Conservation (phyloP, 2,113 vertebrate genomes). For the Recurvirostra avosetta region DNA sequence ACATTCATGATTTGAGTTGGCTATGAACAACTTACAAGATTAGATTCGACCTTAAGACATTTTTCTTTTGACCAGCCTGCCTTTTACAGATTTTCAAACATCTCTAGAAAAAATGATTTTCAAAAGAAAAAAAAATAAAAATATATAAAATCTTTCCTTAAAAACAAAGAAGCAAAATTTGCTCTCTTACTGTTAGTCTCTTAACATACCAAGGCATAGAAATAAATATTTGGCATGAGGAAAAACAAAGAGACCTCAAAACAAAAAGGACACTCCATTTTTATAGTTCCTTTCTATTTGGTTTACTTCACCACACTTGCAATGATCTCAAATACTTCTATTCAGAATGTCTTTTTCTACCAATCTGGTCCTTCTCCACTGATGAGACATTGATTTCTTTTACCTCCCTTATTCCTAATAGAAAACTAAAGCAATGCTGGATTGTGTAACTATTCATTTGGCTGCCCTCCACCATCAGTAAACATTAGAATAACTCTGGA, state of each 20-base stretch:
- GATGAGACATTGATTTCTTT: background rate
- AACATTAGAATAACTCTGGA: background rate
- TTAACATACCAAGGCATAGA: background rate
- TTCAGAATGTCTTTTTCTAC: background rate
- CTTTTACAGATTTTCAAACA: background rate
- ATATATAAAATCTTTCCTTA: background rate
- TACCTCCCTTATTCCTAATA: background rate
- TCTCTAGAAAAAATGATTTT: background rate
- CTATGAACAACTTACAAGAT: background rate
- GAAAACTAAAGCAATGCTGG: background rate
- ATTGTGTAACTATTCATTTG: background rate
- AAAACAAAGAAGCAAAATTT: background rate
- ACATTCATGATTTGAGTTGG: background rate
- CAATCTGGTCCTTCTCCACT: background rate
- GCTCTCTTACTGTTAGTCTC: background rate
- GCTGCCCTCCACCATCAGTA: background rate
- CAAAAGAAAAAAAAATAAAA: background rate
- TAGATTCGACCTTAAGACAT: background rate
- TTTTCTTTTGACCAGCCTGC: background rate
- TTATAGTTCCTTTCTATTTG: background rate
- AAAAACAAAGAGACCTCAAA: background rate
- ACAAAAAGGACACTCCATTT: background rate
- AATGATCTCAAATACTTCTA: background rate
- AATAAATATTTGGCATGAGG: background rate
- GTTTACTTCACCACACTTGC: background rate